A percentile compares a stretch with the other conserved stretches of the same genome.
Conservation (phyloP, 2,113 vertebrate genomes). For the Indri indri region DNA sequence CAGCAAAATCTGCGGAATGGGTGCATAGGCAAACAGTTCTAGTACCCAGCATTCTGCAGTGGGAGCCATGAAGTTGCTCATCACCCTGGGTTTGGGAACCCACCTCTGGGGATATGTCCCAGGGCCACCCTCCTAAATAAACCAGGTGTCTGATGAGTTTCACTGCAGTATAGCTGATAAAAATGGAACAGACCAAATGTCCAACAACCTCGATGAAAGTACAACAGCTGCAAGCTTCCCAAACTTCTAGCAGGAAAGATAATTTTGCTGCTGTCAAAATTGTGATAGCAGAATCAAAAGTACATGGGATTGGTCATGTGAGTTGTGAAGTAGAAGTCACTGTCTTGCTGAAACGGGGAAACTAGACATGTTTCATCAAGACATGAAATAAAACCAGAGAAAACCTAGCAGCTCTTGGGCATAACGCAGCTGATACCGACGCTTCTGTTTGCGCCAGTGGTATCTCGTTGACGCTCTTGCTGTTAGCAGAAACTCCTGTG, state of each 20-base stretch:
- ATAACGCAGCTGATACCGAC: too few relatives aligned
- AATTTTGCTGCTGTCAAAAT: not conserved
- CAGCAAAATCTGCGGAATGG: too few relatives aligned
- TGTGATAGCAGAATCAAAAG: not conserved
- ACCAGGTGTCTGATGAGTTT: not conserved
- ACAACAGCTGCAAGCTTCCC: not conserved
- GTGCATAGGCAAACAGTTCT: fast-evolving
- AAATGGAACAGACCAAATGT: too few relatives aligned
- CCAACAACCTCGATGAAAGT: not conserved
- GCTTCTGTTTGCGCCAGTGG: not conserved
- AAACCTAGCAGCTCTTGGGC: not conserved
- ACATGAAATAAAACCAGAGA: not conserved
- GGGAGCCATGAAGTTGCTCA: not conserved
- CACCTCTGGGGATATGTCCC: too few relatives aligned
- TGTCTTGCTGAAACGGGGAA: not conserved
- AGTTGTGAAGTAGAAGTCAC: not conserved
- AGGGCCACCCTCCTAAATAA: not conserved
- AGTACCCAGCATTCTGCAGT: too few relatives aligned
- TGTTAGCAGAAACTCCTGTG: fast-evolving
- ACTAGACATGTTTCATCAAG: not conserved
- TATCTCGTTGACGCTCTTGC: fast-evolving
- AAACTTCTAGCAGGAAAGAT: not conserved
- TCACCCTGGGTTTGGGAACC: too few relatives aligned
- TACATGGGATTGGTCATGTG: too few relatives aligned
- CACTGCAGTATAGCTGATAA: not conserved